A percentile compares a stretch with the other conserved stretches of the same genome.
Conservation (phyloP, 2,113 vertebrate genomes). For the Rhinichthys klamathensis region DNA sequence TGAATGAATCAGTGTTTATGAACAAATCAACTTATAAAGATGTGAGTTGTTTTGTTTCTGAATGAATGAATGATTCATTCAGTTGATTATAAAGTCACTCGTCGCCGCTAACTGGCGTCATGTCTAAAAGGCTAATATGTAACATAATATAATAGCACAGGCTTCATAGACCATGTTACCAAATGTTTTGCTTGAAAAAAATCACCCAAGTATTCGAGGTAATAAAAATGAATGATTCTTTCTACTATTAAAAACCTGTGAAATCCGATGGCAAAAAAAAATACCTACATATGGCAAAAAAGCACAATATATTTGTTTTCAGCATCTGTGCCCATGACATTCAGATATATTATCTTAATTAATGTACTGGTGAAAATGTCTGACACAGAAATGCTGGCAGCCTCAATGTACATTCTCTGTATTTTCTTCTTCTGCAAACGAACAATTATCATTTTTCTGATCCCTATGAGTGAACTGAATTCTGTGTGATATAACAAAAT, state of each 20-base stretch:
- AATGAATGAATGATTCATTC: not conserved
- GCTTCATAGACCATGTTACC: not conserved
- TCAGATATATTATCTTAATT: slow-evolving; percentile 6
- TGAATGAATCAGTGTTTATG: not conserved
- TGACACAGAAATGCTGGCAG: not conserved
- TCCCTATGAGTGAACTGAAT: not conserved
- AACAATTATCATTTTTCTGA: not conserved
- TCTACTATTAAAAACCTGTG: not conserved
- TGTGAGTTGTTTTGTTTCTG: not conserved
- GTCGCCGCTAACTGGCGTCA: not conserved
- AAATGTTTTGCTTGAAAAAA: not conserved
- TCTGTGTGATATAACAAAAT: not conserved
- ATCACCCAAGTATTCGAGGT: not conserved
- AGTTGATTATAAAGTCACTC: not conserved
- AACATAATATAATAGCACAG: not conserved
- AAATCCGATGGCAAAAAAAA: not conserved
- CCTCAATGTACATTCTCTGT: not conserved
- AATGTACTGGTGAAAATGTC: slow-evolving; percentile 6
- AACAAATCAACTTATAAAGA: not conserved
- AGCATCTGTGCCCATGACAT: slow-evolving; percentile 17
- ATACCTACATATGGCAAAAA: slow-evolving; percentile 10
- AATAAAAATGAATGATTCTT: not conserved
- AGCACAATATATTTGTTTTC: slow-evolving; percentile 23
- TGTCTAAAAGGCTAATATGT: not conserved
- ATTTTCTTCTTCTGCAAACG: not conserved